Conservation (phyloP, 1,140 invertebrate genomes). For the Fopius arisanus region DNA sequence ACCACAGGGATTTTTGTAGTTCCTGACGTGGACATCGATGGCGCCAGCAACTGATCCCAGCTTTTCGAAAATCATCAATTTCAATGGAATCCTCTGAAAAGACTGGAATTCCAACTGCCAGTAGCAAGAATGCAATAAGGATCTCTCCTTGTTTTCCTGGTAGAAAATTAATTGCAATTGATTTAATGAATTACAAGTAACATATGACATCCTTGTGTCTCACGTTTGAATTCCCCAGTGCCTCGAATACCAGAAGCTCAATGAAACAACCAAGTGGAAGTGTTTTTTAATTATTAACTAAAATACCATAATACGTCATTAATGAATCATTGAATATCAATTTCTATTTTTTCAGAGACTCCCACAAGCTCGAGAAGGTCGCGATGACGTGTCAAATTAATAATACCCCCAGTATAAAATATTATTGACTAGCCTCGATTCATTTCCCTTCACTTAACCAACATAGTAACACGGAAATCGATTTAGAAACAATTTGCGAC, state of each 20-base stretch:
- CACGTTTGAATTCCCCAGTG: not conserved
- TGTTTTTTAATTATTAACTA: constrained; percentile 6
- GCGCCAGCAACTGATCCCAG: not conserved
- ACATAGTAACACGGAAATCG: constrained; percentile 38
- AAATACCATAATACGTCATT: not conserved
- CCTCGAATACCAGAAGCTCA: not conserved
- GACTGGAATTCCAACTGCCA: not conserved
- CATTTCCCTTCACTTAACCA: not conserved
- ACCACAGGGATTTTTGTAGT: not conserved
- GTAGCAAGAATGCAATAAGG: constrained; percentile 3
- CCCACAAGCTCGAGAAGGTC: not conserved
- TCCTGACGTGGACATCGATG: not conserved
- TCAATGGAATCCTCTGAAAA: not conserved
- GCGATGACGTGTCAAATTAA: not conserved
- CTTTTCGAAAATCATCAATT: not conserved
- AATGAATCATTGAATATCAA: constrained; percentile 19
- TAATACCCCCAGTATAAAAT: not conserved
- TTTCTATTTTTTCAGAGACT: constrained; percentile 14
- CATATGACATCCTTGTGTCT: not conserved
- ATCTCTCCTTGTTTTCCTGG: not conserved
- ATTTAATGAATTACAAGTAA: not conserved
- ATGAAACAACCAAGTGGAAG: not conserved
- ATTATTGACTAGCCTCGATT: not conserved
- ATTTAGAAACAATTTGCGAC: constrained; percentile 20
- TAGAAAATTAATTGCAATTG: not conserved